Percentiles rank a stretch among this genome's conserved stretches.
These are phyloP conservation scores for Eurytoma californica DNA, from an alignment of 2,888 invertebrate species.

Conservation along the genomic window DNA sequence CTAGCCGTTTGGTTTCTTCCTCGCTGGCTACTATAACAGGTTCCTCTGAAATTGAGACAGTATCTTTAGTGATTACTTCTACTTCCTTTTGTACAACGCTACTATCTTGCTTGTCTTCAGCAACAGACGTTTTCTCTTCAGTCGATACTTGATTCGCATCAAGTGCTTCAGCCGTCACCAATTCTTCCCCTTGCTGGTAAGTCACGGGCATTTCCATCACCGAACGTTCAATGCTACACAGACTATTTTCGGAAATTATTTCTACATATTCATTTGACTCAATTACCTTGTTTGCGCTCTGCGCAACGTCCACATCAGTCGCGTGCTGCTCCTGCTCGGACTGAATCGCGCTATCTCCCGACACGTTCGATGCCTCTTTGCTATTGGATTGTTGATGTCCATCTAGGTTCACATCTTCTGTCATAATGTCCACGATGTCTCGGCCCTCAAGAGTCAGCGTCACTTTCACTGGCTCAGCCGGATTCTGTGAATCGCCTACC, in stretches of 20 bases:
- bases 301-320: not conserved
- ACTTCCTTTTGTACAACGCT: too few species aligned
- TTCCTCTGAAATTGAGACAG: too few species aligned
- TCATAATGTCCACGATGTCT: constrained; percentile 79
- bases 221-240: not conserved
- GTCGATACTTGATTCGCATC: not conserved
- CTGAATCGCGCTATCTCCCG: constrained; percentile 44
- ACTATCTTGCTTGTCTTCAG: too few species aligned
- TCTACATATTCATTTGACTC: not conserved
- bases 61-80: too few species aligned
- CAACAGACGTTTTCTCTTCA: not conserved
- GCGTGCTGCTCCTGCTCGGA: constrained; percentile 15
- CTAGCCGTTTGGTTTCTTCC: too few species aligned
- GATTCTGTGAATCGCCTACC: constrained; percentile 76
- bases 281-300: not conserved
- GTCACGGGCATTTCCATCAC: not conserved
- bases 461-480: constrained; percentile 80
- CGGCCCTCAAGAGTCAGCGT: constrained; percentile 79
- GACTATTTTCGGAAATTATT: not conserved
- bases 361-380: not conserved
- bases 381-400: too few species aligned
- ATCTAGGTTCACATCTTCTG: constrained; percentile 67
- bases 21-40: too few species aligned
- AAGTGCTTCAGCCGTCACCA: constrained; percentile 17
- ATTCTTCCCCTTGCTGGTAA: not conserved